Percentiles rank a stretch among this genome's conserved stretches.
phyloP scores from a whole-genome alignment of 2,113 vertebrate genomes.

The Cygnus atratus region DNA sequence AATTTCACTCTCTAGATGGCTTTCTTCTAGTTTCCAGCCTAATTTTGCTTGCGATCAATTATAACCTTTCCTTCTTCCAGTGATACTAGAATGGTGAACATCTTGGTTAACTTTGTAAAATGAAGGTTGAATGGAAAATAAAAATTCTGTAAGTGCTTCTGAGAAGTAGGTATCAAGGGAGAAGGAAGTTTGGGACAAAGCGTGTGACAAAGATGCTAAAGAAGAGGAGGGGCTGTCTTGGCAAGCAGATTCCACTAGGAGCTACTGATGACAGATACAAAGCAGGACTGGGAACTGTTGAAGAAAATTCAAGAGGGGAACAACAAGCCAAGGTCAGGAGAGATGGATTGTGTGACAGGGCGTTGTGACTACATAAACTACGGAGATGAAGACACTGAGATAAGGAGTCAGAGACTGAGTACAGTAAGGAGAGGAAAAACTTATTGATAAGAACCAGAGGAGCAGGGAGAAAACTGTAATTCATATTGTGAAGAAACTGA shows the following conservation, averaged over 20 bases:
- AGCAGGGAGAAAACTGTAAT: neutral
- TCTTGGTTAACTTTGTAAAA: neutral
- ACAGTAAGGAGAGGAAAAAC: neutral
- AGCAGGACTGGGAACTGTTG: neutral
- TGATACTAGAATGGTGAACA: neutral
- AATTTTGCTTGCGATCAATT: neutral
- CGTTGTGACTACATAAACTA: neutral
- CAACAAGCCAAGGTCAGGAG: neutral
- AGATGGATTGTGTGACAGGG: neutral
- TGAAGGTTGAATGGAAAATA: neutral
- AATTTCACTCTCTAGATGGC: neutral
- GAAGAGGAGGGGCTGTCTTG: neutral
- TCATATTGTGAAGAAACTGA: neutral
- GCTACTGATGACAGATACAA: neutral
- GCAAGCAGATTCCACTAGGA: neutral
- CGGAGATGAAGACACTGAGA: neutral
- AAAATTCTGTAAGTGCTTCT: neutral
- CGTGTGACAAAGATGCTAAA: neutral
- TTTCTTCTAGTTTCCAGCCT: neutral
- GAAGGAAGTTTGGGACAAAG: neutral
- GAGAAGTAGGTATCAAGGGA: neutral
- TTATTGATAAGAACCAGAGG: neutral
- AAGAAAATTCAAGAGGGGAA: neutral
- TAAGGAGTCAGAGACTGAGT: neutral
- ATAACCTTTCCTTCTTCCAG: neutral